Conservation (phyloP, 2,113 vertebrate species). For the Anarhynchus alexandrinus region DNA sequence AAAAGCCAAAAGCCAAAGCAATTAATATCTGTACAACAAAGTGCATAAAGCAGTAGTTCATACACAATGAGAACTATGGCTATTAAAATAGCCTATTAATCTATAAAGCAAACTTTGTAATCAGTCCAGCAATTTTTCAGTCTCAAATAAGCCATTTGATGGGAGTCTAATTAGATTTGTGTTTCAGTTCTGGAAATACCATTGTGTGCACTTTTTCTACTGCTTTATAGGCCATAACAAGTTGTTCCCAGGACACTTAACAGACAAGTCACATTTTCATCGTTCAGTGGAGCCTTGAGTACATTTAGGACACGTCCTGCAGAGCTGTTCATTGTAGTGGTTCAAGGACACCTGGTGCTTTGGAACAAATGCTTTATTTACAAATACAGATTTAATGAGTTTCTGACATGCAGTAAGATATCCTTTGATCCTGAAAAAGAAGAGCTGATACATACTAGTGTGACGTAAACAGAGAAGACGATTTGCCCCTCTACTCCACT, state of each 20-base stretch:
- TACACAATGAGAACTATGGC: not conserved
- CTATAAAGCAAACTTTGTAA: constrained; percentile 29
- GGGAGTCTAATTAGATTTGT: constrained; percentile 12
- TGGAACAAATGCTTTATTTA: constrained; percentile 69
- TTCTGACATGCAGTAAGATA: constrained; percentile 56
- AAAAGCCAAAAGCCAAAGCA: not conserved
- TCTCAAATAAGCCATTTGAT: constrained; percentile 24
- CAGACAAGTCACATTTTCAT: constrained; percentile 61
- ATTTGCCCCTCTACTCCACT: not conserved
- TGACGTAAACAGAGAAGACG: constrained; percentile 39
- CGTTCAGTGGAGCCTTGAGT: constrained; percentile 53
- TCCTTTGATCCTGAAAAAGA: constrained; percentile 70
- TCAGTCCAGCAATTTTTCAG: constrained; percentile 37
- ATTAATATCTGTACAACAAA: constrained; percentile 8
- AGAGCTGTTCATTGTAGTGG: constrained; percentile 55
- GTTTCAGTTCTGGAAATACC: constrained; percentile 31
- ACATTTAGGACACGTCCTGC: constrained; percentile 30
- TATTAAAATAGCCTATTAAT: constrained; percentile 27
- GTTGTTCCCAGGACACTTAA: constrained; percentile 58
- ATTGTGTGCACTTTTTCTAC: not conserved
- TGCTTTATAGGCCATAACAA: constrained; percentile 51
- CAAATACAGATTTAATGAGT: constrained; percentile 70
- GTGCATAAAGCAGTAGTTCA: not conserved
- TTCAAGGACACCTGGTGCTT: constrained; percentile 66
- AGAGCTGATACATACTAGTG: constrained; percentile 28